These are phyloP conservation scores for Gymnocheta viridis DNA, from an alignment of 2,888 invertebrate species.

Conservation along the genomic window DNA sequence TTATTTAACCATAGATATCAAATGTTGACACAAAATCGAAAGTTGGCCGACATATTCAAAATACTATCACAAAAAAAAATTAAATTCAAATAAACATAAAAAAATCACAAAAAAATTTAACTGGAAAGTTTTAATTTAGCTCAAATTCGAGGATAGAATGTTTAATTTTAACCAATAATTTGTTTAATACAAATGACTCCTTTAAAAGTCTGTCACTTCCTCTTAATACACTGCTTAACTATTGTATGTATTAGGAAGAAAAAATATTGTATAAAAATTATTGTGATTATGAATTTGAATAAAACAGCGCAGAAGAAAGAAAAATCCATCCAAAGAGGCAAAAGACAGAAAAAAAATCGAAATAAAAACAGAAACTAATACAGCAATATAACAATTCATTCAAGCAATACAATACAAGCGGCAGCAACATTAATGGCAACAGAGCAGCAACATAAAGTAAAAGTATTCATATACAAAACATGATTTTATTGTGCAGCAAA, in stretches of 20 bases:
- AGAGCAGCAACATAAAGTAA: slow-evolving; percentile 38
- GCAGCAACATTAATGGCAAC: slow-evolving; percentile 50
- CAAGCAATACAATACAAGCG: slow-evolving; percentile 37
- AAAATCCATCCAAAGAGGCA: slow-evolving; percentile 22
- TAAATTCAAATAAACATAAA: too few species aligned
- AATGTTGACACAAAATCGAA: too few species aligned
- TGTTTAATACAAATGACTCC: slow-evolving; percentile 4
- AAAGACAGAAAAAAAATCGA: slow-evolving; percentile 25
- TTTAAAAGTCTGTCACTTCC: background rate
- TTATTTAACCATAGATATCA: too few species aligned
- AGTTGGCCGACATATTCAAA: too few species aligned
- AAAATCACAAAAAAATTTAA: too few species aligned
- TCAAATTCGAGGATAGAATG: too few species aligned
- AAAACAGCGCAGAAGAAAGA: slow-evolving; percentile 69
- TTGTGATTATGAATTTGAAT: slow-evolving; percentile 81
- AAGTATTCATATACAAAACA: slow-evolving; percentile 42
- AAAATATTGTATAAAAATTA: slow-evolving; percentile 69
- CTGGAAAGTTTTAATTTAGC: too few species aligned
- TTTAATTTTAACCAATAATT: too few species aligned
- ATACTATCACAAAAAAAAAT: too few species aligned
- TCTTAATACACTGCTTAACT: slow-evolving; percentile 24
- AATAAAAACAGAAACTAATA: slow-evolving; percentile 65
- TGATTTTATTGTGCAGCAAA: slow-evolving; percentile 57
- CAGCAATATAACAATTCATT: slow-evolving; percentile 27
- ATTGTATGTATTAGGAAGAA: slow-evolving; percentile 29